Conservation (phyloP, 2,113 vertebrate species). For the Lethenteron reissneri region DNA sequence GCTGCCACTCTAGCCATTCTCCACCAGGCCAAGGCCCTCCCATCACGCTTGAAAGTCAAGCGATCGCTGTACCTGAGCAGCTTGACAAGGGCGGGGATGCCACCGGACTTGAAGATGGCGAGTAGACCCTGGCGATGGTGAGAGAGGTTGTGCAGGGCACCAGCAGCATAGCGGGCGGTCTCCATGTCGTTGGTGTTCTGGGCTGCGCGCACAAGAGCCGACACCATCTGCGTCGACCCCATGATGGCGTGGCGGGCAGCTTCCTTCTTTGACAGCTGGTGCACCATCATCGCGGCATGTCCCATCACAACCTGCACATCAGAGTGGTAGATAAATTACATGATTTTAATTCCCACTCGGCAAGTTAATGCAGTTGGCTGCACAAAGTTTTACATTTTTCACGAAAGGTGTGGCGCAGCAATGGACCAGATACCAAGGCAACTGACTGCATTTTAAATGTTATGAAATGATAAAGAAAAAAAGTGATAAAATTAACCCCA, state of each 20-base stretch:
- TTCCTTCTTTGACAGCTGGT: constrained; percentile 96
- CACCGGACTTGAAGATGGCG: constrained; percentile 95
- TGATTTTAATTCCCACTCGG: no score
- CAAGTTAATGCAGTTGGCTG: no score
- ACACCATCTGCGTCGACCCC: constrained; percentile 98
- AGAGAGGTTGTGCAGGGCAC: constrained; percentile 87
- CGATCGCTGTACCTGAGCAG: constrained; percentile 59
- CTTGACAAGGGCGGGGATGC: constrained; percentile 90
- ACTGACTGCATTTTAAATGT: no score
- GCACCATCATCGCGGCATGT: constrained; percentile 97
- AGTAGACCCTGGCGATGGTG: constrained; percentile 93
- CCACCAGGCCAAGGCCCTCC: no score
- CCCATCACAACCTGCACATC: constrained; percentile 68
- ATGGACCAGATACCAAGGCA: no score
- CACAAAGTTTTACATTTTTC: no score
- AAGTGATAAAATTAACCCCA: no score
- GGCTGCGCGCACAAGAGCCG: constrained; percentile 94
- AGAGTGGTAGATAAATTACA: constrained; percentile 5
- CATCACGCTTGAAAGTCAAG: no score
- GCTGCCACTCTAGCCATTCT: no score
- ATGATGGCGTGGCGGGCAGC: constrained; percentile 95
- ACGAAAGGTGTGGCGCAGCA: no score
- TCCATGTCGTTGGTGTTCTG: constrained; percentile 93
- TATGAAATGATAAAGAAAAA: no score
- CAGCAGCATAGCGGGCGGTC: constrained; percentile 83